Evolutionary conservation across 2,113 vertebrate species (phyloP), one percentile per base, ranked within the genome.

Genomic region (Aldabrachelys gigantea): DNA sequence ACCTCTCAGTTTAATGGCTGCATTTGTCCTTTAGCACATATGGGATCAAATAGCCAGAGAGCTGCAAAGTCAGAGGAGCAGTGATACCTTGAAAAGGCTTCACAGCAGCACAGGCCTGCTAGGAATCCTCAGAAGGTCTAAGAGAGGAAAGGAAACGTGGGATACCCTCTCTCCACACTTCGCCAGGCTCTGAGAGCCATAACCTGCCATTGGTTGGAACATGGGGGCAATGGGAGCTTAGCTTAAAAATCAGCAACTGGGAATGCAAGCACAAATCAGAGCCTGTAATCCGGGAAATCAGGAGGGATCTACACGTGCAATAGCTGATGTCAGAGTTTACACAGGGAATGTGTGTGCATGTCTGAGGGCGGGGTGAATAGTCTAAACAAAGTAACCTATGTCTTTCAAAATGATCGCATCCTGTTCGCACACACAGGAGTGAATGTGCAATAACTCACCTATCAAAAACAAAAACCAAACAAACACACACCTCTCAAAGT

Each of bases 191-290:
- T 4, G 38, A 24, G 47, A 8, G 5, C 24, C n/a, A 0, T 1
- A 11, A 53, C 41, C 35, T 22, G 6, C 49, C 65, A 24, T 5
- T 2, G 2, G 41, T 65, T n/a, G 54, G 65, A 91, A 47, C 27
- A 83, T 1, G 0, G 4, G 41, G 21, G 52, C 9, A 57, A 17
- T 65, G 62, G 0, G 0, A 54, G 79, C 10, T 65, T 35, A 52
- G 27, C 72, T 12, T 75, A 41, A 75, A 41, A 8, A 8, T 54
- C 0, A 0, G 35, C 56, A 79, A 8, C 38, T 65, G 65, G 21
- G 80, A 41, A 65, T 52, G 1, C 1, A 52, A 44, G 7, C 38
- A 82, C 3, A 2, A 17, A 50, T 19, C 49, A 91, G 88, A 62
- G 10, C 8, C 57, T 27, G 89, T 22, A 21, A n/a, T 35, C 12